Evolutionary conservation across 30 jellyfish, hydroid and myxozoan species (phyloP).

Genomic region (Aurelia coerulea): DNA sequence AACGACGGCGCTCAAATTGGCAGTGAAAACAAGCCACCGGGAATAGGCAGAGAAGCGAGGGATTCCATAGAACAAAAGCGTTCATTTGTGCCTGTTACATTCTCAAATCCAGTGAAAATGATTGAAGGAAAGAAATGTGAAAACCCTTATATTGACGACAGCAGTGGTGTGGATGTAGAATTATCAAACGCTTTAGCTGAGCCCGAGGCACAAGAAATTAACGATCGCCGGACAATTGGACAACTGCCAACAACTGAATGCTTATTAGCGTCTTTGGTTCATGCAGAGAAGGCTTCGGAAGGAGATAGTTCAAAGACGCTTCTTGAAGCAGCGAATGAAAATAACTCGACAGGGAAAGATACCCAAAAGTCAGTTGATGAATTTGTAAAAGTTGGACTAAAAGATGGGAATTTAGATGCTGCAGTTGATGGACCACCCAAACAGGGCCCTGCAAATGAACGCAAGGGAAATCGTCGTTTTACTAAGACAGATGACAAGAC

Average conservation of each 20-base stretch:
- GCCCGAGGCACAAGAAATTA: neutral
- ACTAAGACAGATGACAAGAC: slow-evolving; percentile 20
- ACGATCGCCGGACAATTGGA: neutral
- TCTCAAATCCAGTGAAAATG: slow-evolving; percentile 42
- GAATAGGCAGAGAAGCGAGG: too few species aligned
- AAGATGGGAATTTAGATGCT: neutral
- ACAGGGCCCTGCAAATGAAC: neutral
- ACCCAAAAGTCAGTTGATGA: neutral
- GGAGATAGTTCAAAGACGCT: neutral
- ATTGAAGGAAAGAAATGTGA: slow-evolving; percentile 22
- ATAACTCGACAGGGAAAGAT: neutral
- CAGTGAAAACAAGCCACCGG: too few species aligned
- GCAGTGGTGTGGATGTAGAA: neutral
- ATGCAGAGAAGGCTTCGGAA: neutral
- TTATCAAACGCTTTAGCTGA: neutral
- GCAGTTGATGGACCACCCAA: neutral
- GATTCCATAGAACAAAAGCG: too few species aligned
- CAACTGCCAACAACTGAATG: neutral
- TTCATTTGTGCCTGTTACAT: neutral
- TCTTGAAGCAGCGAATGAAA: neutral
- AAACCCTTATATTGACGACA: neutral
- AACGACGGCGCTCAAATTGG: too few species aligned
- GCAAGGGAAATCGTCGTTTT: slow-evolving; percentile 42
- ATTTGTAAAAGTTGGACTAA: neutral
- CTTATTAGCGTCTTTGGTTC: neutral